phyloP scores from a whole-genome alignment of 1,140 invertebrate genomes.

The Penaeus japonicus region DNA sequence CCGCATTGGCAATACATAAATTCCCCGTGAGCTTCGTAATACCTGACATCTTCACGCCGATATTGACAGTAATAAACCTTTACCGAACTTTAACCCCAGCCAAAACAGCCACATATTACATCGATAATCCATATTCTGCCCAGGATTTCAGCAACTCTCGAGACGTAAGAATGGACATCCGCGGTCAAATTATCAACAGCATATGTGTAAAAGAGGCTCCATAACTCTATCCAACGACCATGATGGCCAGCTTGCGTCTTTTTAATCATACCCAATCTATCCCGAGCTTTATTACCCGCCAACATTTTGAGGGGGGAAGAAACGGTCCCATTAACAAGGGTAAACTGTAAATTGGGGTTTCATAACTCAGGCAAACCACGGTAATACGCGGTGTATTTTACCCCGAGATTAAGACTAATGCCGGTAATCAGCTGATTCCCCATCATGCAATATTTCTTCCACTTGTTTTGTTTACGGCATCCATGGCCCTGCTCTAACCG shows the following conservation, averaged over 20 bases:
- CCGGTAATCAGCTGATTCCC: constrained; percentile 50
- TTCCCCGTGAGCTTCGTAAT: constrained; percentile 23
- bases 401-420: constrained; percentile 50
- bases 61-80: constrained; percentile 55
- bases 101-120: constrained; percentile 37
- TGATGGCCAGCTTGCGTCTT: constrained; percentile 49
- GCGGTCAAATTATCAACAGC: constrained; percentile 52
- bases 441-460: constrained; percentile 46
- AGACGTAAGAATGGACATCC: constrained; percentile 46
- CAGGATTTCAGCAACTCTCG: constrained; percentile 53
- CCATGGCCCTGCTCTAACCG: neutral
- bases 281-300: constrained; percentile 42
- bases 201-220: constrained; percentile 54
- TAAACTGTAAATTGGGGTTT: constrained; percentile 52
- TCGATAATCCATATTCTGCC: constrained; percentile 48
- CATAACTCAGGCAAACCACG: constrained; percentile 37
- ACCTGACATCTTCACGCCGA: constrained; percentile 49
- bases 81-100: constrained; percentile 45
- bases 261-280: constrained; percentile 55
- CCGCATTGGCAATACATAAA: constrained; percentile 29
- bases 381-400: constrained; percentile 51
- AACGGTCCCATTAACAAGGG: constrained; percentile 38
- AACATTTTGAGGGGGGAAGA: constrained; percentile 45
- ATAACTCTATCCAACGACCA: constrained; percentile 37
- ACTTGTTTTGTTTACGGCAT: constrained; percentile 41